Percentiles rank a stretch among this genome's conserved stretches.
These are phyloP conservation scores for Lycaon pictus DNA, from an alignment of 2,113 vertebrate genomes.

Conservation along the genomic window DNA sequence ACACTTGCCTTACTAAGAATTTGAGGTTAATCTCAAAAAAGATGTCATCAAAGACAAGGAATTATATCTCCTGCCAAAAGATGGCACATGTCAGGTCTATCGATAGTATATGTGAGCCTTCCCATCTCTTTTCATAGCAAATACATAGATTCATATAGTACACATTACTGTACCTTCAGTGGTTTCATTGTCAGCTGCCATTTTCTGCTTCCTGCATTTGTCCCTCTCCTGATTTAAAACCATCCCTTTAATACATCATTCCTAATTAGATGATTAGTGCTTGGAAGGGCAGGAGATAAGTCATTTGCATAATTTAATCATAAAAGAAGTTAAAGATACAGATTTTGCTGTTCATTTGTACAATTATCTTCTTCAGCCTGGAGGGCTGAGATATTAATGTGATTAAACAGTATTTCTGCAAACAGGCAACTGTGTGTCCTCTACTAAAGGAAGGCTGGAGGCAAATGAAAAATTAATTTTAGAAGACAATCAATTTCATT, in stretches of 20 bases:
- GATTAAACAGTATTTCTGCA: conserved; percentile 96
- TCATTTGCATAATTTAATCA: conserved; percentile 97
- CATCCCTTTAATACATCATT: conserved; percentile 93
- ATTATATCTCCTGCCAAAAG: conserved; percentile 32
- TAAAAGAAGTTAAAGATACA: conserved; percentile 95
- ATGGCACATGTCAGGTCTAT: not conserved
- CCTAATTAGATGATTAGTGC: conserved; percentile 97
- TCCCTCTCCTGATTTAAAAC: conserved; percentile 88
- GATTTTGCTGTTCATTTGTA: conserved; percentile 95
- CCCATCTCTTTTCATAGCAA: not conserved
- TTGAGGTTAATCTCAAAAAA: conserved; percentile 54
- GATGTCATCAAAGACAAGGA: not conserved
- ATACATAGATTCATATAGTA: conserved; percentile 77
- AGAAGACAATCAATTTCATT: conserved; percentile 97
- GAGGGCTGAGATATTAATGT: conserved; percentile 94
- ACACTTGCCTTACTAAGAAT: conserved; percentile 22
- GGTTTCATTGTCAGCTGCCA: conserved; percentile 79
- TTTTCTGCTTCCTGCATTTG: conserved; percentile 87
- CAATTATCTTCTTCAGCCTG: conserved; percentile 93
- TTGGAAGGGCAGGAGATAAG: conserved; percentile 93
- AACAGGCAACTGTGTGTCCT: conserved; percentile 93
- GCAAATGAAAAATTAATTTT: conserved; percentile 97
- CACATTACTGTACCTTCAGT: conserved; percentile 69
- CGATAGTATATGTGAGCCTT: not conserved
- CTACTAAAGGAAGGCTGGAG: conserved; percentile 94